Evolutionary conservation across 2,113 vertebrate genomes (phyloP).

Genomic region (Romanogobio albipinnatus): DNA sequence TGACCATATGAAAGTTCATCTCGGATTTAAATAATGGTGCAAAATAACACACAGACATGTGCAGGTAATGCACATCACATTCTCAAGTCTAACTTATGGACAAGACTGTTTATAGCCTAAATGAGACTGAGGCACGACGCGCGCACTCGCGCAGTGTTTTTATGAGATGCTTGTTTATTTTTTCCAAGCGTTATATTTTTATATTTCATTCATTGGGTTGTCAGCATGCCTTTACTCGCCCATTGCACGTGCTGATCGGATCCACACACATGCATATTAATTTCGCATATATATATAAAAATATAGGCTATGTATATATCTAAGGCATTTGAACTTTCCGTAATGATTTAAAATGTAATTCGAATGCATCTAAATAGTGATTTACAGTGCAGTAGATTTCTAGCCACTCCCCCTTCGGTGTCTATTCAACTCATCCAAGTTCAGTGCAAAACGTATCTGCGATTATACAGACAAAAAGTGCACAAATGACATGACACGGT

Average conservation of each 20-base stretch:
- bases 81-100: conserved; percentile 12
- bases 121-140: background rate
- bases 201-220: conserved; percentile 7
- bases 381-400: conserved; percentile 85
- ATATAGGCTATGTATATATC: background rate
- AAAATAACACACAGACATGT: background rate
- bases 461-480: background rate
- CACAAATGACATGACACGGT: background rate
- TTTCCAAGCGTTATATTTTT: background rate
- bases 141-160: background rate
- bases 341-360: conserved; percentile 5
- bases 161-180: background rate
- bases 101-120: background rate
- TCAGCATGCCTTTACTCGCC: conserved; percentile 14
- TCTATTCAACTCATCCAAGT: conserved; percentile 81
- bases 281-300: background rate
- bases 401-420: conserved; percentile 89
- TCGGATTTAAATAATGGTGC: background rate
- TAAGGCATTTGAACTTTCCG: background rate
- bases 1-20: background rate
- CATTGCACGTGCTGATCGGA: background rate
- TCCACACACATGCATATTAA: background rate
- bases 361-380: conserved; percentile 79
- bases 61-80: background rate
- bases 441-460: conserved; percentile 74